Evolutionary conservation across 2,888 invertebrate species (phyloP).

Genomic region (Meloe dianella): DNA sequence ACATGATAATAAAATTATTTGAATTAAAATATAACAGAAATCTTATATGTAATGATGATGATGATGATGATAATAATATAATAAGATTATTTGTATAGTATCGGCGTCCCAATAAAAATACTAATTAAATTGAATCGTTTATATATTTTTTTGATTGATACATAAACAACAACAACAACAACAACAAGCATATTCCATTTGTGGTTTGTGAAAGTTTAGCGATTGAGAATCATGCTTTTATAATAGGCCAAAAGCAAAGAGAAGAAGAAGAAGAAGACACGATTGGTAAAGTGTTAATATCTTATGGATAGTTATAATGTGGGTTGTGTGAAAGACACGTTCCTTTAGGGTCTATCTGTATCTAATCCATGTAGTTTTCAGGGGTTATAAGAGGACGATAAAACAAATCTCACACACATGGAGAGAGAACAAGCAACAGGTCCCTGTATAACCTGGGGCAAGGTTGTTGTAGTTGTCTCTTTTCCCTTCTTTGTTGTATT

Average conservation of each 20-base stretch:
- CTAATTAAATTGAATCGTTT: conserved; percentile 2
- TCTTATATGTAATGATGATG: neutral
- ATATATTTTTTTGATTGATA: neutral
- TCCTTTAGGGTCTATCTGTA: neutral
- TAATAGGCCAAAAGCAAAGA: neutral
- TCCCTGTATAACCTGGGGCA: conserved; percentile 1
- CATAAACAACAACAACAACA: no score
- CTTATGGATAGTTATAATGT: neutral
- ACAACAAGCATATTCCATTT: neutral
- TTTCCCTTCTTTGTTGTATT: neutral
- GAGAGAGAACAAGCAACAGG: neutral
- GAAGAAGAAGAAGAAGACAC: neutral
- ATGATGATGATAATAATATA: neutral
- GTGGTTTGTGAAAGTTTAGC: neutral
- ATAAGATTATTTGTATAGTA: no score
- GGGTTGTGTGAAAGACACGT: neutral
- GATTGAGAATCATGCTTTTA: neutral
- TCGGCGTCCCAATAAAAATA: neutral
- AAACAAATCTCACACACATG: neutral
- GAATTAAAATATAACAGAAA: neutral
- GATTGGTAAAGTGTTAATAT: neutral
- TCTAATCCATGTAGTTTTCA: neutral
- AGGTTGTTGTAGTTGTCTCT: conserved; percentile 5
- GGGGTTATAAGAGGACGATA: neutral
- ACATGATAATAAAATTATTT: neutral